Base-by-base conservation (phyloP, 2,797 vertebrate genomes). In the Sebastes melanostomus region DNA sequence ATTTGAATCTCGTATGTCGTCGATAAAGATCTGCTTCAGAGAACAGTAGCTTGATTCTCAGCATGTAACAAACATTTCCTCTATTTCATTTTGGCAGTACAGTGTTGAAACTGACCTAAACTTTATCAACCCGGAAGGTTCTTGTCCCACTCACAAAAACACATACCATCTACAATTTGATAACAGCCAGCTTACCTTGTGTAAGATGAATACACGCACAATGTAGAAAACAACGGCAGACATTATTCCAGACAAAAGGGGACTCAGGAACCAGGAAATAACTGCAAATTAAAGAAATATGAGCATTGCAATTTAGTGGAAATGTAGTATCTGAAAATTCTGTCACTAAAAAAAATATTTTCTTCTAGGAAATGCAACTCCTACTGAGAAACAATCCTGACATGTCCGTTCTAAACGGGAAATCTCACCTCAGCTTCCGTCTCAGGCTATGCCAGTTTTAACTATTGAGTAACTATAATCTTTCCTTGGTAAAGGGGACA, bases 181-280 rank as follows among this genome's bases (percentile, higher is more conserved):
- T 11, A 36, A 68, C 7, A 66, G 24, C 8, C n/a, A 25, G 20
- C 92, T 95, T 96, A 99, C 98, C 98, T 99, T 99, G 20, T 67
- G 88, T 70, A 99, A 95, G 82, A 99, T 99, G 95, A 99, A 96
- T 75, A 91, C 92, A 27, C 94, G 96, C 82, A 99, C 97, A 2
- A 99, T 91, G 95, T 97, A 98, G 94, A 99, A 99, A 74, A 99
- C 95, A 79, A 97, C 0, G 24, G 93, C 98, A 59, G 98, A 99
- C 97, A 97, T 99, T 81, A 98, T 94, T 80, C 98, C 98, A 55
- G 98, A 99, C 72, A 99, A 95, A 56, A 99, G 95, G 2, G 98
- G 98, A 3, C 98, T 99, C 87, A 99, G 93, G 93, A 99, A 99
- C 98, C 98, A 99, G 79, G 98, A 99, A 71, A 85, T 89, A 93